phyloP scores from a whole-genome alignment of 2,113 vertebrate species.

The Hypanus sabinus region DNA sequence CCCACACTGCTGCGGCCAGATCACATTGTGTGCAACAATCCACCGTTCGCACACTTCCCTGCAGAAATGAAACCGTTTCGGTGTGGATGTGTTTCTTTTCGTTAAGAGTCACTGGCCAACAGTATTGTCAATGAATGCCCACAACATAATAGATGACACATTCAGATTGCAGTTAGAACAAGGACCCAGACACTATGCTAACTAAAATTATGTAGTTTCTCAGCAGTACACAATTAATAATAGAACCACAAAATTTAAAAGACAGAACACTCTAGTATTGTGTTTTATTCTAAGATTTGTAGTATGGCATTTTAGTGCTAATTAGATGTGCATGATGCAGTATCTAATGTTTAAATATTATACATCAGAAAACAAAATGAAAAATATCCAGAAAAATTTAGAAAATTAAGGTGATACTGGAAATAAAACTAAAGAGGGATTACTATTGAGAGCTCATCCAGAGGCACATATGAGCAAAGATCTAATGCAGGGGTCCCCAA shows the following conservation, averaged over 20 bases:
- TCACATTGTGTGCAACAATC: no score
- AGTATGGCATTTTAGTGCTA: background rate
- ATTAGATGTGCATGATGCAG: background rate
- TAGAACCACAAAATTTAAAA: conserved; percentile 20
- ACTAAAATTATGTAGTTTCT: background rate
- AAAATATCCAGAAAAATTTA: background rate
- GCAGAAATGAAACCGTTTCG: no score
- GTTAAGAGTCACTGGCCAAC: no score
- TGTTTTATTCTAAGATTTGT: background rate
- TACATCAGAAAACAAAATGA: background rate
- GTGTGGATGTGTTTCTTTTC: no score
- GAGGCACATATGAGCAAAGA: background rate
- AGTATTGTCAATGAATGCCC: no score
- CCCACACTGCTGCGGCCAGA: no score
- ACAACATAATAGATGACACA: conserved; percentile 2
- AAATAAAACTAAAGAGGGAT: background rate
- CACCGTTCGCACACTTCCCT: no score
- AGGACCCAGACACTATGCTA: background rate
- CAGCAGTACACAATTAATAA: background rate
- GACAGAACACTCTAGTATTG: background rate
- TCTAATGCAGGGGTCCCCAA: no score
- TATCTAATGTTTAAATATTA: background rate
- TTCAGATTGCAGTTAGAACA: conserved; percentile 18
- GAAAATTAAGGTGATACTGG: background rate
- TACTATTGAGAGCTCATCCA: background rate